These are phyloP conservation scores for Fratercula arctica DNA, from an alignment of 2,797 vertebrate genomes.

Conservation along the genomic window DNA sequence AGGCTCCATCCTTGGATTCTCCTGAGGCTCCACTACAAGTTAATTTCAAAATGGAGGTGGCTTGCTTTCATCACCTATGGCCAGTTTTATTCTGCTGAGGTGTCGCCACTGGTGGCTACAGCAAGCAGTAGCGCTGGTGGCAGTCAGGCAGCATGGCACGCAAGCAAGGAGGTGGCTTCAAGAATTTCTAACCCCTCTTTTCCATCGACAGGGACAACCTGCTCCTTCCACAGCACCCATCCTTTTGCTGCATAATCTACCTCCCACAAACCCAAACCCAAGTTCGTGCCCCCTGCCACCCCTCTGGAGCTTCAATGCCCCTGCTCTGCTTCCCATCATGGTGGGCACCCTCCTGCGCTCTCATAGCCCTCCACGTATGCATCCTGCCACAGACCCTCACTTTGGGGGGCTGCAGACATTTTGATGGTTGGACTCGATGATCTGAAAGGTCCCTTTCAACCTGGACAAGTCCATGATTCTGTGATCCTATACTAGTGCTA, in stretches of 20 bases:
- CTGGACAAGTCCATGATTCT: neutral
- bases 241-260: neutral
- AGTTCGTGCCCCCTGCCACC: accelerated
- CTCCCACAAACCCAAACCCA: neutral
- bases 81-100: neutral
- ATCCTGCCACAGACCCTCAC: neutral
- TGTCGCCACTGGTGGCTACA: neutral
- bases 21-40: neutral
- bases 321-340: neutral
- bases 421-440: neutral
- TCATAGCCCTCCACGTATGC: neutral
- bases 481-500: neutral
- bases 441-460: neutral
- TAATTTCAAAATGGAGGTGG: neutral
- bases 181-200: neutral
- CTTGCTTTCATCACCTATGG: neutral
- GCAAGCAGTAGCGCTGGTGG: neutral
- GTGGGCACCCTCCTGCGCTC: no score
- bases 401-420: no score
- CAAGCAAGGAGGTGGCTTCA: neutral
- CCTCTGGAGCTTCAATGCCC: neutral
- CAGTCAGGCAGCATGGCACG: neutral
- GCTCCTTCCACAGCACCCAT: neutral
- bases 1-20: neutral
- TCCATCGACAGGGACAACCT: neutral